phyloP scores from a whole-genome alignment of 2,797 vertebrate species.

The Danio albolineatus region DNA sequence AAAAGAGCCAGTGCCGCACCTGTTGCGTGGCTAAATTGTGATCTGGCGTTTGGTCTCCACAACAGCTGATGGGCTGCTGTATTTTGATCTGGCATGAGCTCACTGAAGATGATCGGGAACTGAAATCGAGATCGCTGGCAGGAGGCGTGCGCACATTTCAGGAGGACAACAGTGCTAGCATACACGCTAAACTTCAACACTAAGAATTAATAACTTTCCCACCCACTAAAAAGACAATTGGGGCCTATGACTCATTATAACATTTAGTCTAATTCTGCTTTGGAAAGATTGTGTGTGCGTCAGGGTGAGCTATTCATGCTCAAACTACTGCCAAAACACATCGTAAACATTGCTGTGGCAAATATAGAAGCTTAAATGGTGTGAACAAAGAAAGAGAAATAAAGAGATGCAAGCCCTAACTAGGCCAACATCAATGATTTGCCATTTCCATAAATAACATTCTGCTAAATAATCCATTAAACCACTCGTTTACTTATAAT shows the following conservation, averaged over 20 bases:
- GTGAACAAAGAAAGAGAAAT: slow-evolving; percentile 4
- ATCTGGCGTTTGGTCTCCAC: slow-evolving; percentile 22
- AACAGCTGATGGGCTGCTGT: slow-evolving; percentile 25
- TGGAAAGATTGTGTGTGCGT: background rate
- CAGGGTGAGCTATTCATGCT: background rate
- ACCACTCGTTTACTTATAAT: too few species aligned
- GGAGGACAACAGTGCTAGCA: background rate
- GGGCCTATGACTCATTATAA: slow-evolving; percentile 1
- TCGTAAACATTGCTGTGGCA: background rate
- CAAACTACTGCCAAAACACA: background rate
- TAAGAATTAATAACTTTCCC: background rate
- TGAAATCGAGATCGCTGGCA: slow-evolving; percentile 30
- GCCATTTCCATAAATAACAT: too few species aligned
- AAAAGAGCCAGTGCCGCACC: slow-evolving; percentile 18
- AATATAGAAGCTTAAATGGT: background rate
- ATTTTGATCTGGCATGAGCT: slow-evolving; percentile 16
- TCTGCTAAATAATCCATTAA: too few species aligned
- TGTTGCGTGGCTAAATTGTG: slow-evolving; percentile 25
- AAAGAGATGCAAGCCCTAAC: background rate
- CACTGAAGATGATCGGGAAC: slow-evolving; percentile 19
- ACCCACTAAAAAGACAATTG: background rate
- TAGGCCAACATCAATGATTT: background rate
- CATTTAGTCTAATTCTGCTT: background rate
- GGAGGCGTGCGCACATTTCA: background rate
- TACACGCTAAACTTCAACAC: background rate